phyloP scores from a whole-genome alignment of 1,140 invertebrate genomes.

The Hermatobates lingyangjiaoensis region DNA sequence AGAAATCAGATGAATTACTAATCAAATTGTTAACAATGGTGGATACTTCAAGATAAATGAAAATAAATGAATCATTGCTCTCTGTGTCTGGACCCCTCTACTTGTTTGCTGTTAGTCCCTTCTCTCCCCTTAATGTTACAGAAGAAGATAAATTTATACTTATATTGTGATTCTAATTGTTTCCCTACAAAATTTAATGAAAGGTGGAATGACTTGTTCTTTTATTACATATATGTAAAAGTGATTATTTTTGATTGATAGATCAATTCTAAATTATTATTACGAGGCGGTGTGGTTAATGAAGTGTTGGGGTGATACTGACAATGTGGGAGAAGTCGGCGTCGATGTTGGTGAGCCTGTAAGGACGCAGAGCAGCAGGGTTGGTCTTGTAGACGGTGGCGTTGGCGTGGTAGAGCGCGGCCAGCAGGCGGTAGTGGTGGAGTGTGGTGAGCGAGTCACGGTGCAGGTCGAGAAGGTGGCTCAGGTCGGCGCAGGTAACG shows the following conservation, averaged over 20 bases:
- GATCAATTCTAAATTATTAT: no score
- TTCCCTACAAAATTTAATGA: no score
- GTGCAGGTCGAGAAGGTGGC: slow-evolving; percentile 10
- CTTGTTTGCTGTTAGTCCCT: no score
- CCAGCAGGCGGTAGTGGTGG: slow-evolving; percentile 19
- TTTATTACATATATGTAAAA: background rate
- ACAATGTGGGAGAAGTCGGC: slow-evolving; percentile 22
- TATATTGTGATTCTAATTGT: no score
- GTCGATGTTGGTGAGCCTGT: slow-evolving; percentile 19
- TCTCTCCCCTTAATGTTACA: no score
- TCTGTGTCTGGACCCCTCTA: no score
- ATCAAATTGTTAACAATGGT: no score
- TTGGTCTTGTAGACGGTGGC: slow-evolving; percentile 13
- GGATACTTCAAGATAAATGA: no score
- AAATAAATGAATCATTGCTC: no score
- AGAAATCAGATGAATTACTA: background rate
- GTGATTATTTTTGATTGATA: background rate
- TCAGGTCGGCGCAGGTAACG: slow-evolving; percentile 13
- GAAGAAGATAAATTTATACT: no score
- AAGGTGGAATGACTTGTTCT: background rate
- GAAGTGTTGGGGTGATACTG: no score
- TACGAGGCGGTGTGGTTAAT: background rate
- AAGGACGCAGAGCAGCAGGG: slow-evolving; percentile 9
- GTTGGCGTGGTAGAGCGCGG: slow-evolving; percentile 17
- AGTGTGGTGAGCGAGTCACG: slow-evolving; percentile 14